Evolutionary conservation across 2,888 invertebrate species (phyloP), one percentile per base, ranked within the genome.

Genomic region (Dyspetes luteomarginatus): DNA sequence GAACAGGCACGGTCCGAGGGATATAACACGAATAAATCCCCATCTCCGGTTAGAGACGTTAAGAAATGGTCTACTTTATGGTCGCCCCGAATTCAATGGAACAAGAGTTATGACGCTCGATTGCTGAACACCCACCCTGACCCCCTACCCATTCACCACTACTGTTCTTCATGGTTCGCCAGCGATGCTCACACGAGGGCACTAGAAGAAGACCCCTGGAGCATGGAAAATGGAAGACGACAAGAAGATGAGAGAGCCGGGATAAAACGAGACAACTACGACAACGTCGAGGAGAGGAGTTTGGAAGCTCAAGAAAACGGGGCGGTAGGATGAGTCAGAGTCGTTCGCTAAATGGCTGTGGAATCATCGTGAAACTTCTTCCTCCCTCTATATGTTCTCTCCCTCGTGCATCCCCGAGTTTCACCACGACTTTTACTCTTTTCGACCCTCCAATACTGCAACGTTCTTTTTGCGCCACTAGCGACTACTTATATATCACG

Each of bases 21-120:
- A 76, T 68, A 76, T 76, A 76, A 67, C 55, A 55, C 67, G 71
- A 84, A 82, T 87, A 86, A 86, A 86, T 87, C 85, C 83, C 84
- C 82, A 84, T 85, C 82, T 84, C 81, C 81, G 84, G 76, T 77
- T 74, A 81, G 65, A 77, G 80, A 81, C 80, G 72, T 82, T 85
- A 88, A 88, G 87, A 81, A 87, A 87, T 76, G 85, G 79, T 84
- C 84, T 85, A 87, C 88, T 88, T 88, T 88, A 88, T 83, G 88
- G 85, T 83, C 84, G 85, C 83, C 82, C 85, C 85, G 88, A 84
- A 86, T 87, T 85, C 86, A 88, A 88, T 88, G 88, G 88, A 83
- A 87, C 84, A 84, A 88, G 86, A 88, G 85, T 88, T 87, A 88
- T 86, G 85, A 78, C 72, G 30, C 80, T 73, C 76, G 80, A 81